Evolutionary conservation across 2,113 vertebrate species (phyloP), one percentile per base, ranked within the genome.

Genomic region (Heloderma charlesbogerti): DNA sequence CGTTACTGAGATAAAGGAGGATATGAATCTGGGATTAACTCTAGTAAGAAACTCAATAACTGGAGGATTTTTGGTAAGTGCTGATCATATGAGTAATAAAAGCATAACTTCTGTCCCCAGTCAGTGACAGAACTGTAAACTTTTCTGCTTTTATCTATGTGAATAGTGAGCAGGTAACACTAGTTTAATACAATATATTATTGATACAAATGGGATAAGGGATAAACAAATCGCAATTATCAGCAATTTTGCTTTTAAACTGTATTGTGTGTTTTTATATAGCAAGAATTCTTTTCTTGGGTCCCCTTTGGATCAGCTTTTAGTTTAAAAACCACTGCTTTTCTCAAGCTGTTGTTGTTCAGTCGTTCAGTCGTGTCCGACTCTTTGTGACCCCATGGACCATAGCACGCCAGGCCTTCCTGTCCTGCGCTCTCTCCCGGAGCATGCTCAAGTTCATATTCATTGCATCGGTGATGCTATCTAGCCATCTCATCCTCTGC

Each of bases 11-110:
- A 92, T 98, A 87, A 97, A 97, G 72, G 83, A 95, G 84, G 97
- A 98, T 91, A 99, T 99, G 98, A 98, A 95, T 88, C 97, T 99
- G 67, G 98, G 99, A 67, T 93, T 99, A 96, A 99, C 98, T 29
- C 97, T 99, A 25, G 96, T 97, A 84, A 97, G 98, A 89, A 98
- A 97, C 90, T 57, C 95, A 89, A 93, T 93, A 84, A 97, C 95
- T 0, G 96, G 94, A 92, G 97, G 97, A 94, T 98, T 98, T 96
- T 95, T 98, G 95, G 98, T 99, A 97, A 45, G 97, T 97, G 89
- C 93, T 78, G 37, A 86, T 29, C 37, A 43, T 3, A 0, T 71
- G 81, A 16, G 20, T 20, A 79, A 29, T 54, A 54, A 37, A 79
- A 86, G 25, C 22, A 66, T 48, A 67, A n/a, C 0, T 57, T 78